A percentile compares a stretch with the other conserved stretches of the same genome.
Conservation (phyloP, 2,797 vertebrate genomes). For the Typhlichthys eigenmanni region DNA sequence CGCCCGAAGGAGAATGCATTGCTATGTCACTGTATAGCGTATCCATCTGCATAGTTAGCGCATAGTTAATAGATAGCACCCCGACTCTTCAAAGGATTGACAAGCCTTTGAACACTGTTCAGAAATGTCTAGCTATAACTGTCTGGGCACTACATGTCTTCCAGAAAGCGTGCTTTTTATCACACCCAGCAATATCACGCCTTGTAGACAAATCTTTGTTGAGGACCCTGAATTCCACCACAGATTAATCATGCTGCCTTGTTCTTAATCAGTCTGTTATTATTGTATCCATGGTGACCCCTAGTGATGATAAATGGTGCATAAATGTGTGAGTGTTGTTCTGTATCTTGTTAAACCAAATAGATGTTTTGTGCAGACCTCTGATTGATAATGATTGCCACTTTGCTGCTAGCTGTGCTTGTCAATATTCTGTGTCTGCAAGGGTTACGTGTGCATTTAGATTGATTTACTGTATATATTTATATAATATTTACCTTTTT, state of each 20-base stretch:
- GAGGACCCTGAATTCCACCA: constrained; percentile 46
- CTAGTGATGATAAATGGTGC: constrained; percentile 78
- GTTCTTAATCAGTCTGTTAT: constrained; percentile 54
- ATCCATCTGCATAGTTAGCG: neutral
- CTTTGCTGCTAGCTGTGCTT: constrained; percentile 70
- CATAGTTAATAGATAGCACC: constrained; percentile 2
- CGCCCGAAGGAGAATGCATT: constrained; percentile 11
- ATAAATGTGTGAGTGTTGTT: constrained; percentile 76
- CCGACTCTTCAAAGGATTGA: constrained; percentile 32
- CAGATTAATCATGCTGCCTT: constrained; percentile 53
- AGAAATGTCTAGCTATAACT: constrained; percentile 24
- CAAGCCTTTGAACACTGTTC: constrained; percentile 38
- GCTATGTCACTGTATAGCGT: constrained; percentile 31
- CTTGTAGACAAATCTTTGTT: constrained; percentile 42
- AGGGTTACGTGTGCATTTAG: constrained; percentile 28
- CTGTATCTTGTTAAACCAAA: constrained; percentile 73
- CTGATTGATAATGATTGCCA: constrained; percentile 62
- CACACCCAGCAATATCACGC: constrained; percentile 64
- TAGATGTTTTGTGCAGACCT: constrained; percentile 72
- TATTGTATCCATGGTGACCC: constrained; percentile 74
- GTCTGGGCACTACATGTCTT: constrained; percentile 70
- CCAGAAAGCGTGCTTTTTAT: constrained; percentile 58
- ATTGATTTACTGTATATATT: constrained; percentile 10
- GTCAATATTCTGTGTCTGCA: constrained; percentile 55
- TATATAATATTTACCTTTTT: constrained; percentile 20